These are phyloP conservation scores for Dendrolimus pini DNA, from an alignment of 2,888 invertebrate species.

Conservation along the genomic window DNA sequence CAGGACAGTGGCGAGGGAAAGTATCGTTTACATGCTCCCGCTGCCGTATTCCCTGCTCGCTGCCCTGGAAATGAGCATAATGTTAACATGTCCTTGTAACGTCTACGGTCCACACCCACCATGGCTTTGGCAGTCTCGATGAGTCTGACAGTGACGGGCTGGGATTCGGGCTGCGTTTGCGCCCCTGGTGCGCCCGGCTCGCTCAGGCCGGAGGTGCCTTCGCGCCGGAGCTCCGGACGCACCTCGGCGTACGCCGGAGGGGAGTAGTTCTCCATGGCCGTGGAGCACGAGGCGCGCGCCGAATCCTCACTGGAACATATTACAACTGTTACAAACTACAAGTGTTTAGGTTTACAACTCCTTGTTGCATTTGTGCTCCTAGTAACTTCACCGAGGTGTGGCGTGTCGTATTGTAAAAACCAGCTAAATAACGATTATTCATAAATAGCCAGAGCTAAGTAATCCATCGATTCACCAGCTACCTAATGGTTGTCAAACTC, in stretches of 20 bases:
- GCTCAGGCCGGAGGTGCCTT: conserved; percentile 9
- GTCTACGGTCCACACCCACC: not conserved
- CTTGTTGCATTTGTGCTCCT: conserved; percentile 15
- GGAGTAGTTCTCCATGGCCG: conserved; percentile 19
- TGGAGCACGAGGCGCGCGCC: conserved; percentile 29
- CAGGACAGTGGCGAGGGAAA: not conserved
- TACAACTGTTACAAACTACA: not conserved
- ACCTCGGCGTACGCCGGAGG: conserved; percentile 12
- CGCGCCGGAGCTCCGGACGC: conserved; percentile 4
- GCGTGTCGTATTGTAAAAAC: too few species aligned
- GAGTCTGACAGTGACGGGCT: conserved; percentile 1
- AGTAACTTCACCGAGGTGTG: too few species aligned
- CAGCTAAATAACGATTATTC: too few species aligned
- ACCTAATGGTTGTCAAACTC: too few species aligned
- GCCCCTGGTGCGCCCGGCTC: conserved; percentile 10
- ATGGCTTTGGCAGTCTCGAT: conserved; percentile 1
- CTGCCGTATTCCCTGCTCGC: not conserved
- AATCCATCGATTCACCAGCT: too few species aligned
- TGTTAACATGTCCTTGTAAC: not conserved
- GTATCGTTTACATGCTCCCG: not conserved
- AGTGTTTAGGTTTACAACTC: not conserved
- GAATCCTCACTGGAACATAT: conserved; percentile 15
- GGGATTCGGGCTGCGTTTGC: conserved; percentile 6
- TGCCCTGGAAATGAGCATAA: not conserved
- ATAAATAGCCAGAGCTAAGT: too few species aligned